Evolutionary conservation across 1,140 invertebrate species (phyloP).

Genomic region (Caenorhabditis remanei): DNA sequence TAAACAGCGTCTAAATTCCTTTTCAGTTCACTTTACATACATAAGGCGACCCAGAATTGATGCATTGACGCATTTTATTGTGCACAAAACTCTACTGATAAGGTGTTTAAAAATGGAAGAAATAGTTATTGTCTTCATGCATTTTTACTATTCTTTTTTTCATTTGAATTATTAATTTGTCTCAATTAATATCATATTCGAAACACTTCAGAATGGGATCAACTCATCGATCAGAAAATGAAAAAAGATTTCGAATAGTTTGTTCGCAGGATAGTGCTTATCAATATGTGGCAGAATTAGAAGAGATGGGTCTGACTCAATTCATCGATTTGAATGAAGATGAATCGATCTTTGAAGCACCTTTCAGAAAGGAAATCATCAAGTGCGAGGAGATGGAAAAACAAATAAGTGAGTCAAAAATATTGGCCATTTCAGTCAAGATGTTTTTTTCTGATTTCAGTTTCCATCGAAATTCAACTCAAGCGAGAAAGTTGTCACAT

Average conservation of each 20-base stretch:
- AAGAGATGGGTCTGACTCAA: constrained; percentile 88
- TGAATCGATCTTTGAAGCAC: constrained; percentile 88
- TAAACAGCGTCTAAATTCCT: too few species aligned
- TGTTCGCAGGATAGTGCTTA: constrained; percentile 90
- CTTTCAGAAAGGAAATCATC: constrained; percentile 83
- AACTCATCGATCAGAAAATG: constrained; percentile 88
- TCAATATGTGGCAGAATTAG: constrained; percentile 88
- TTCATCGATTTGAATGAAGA: constrained; percentile 87
- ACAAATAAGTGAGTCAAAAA: constrained; percentile 62
- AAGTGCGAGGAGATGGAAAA: constrained; percentile 72
- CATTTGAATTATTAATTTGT: too few species aligned
- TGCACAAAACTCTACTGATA: too few species aligned
- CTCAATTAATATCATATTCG: too few species aligned
- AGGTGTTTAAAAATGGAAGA: too few species aligned
- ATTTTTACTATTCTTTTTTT: too few species aligned
- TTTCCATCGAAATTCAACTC: constrained; percentile 71
- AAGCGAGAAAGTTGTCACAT: constrained; percentile 68
- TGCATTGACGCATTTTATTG: too few species aligned
- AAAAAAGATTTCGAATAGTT: constrained; percentile 89
- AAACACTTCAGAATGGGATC: constrained; percentile 72
- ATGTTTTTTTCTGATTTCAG: constrained; percentile 42
- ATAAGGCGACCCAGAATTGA: too few species aligned
- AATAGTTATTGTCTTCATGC: too few species aligned
- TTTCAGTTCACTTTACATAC: too few species aligned
- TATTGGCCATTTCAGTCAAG: neutral